Base-by-base conservation (phyloP, 2,888 invertebrate genomes). In the Synanthedon tipuliformis region DNA sequence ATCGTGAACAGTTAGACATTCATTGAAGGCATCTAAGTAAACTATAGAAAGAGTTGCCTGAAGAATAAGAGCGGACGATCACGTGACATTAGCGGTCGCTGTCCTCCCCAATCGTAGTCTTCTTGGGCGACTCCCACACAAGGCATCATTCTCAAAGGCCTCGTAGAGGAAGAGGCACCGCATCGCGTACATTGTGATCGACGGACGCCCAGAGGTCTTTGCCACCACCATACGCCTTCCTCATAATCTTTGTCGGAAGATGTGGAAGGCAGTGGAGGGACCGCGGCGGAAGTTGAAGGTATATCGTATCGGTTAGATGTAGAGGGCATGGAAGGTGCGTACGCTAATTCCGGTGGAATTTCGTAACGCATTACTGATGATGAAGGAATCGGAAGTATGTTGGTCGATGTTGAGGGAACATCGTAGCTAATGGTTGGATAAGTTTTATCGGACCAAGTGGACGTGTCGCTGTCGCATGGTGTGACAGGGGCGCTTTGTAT, bases 401-500 rank as follows among this genome's bases (percentile, higher is more conserved):
- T 65, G 61, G 56, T 67, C 62, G n/a, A 60, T 61, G 64, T 71
- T 64, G 57, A 61, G n/a, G 67, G 61, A 23, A 66, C 61, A 15
- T 64, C 62, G 60, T 70, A 70, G 58, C 63, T 64, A 58, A 69
- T 68, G 54, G 73, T 74, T 56, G 72, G 69, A 66, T 75, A 69
- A 40, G 68, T 63, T 56, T 69, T 66, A 50, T 75, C 78, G 1
- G 81, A 77, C 83, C 83, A 83, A 3, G 75, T 75, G 2, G 81
- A 74, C 51, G 73, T 69, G 58, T 80, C 84, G 61, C 78, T 81
- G 55, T 86, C 85, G 64, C 85, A 81, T n/a, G 86, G 86, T 11
- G 86, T 86, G 3, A 84, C 83, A 13, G 86, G 86, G 3, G 85
- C 86, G 59, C 85, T 86, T 56, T 75, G 75, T 50, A 65, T 70